A percentile compares a stretch with the other conserved stretches of the same genome.
Evolutionary conservation across 2,888 invertebrate species (phyloP).

Genomic region (Orthosia gracilis): DNA sequence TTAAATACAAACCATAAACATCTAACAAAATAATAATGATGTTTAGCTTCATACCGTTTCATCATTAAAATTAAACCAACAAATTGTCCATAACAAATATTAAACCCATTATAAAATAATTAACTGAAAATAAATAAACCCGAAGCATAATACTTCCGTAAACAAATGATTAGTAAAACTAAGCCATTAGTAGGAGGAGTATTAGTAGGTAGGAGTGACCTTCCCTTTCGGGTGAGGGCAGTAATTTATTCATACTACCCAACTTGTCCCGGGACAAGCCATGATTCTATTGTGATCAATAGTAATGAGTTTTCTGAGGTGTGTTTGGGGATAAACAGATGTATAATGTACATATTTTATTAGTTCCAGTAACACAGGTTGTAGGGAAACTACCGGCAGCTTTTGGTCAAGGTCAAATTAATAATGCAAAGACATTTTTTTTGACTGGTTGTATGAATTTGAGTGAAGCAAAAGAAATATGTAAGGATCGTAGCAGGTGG

Average conservation of each 20-base stretch:
- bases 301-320: slow-evolving; percentile 69
- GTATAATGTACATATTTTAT: slow-evolving; percentile 27
- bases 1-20: too few relatives aligned
- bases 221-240: slow-evolving; percentile 64
- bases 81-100: not conserved
- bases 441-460: too few relatives aligned
- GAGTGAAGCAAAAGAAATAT: too few relatives aligned
- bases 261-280: slow-evolving; percentile 61
- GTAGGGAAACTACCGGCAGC: not conserved
- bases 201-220: slow-evolving; percentile 67
- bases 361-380: not conserved
- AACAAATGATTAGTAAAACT: slow-evolving; percentile 62
- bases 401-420: not conserved
- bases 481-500: too few relatives aligned
- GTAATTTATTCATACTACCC: slow-evolving; percentile 76
- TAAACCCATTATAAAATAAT: slow-evolving; percentile 20
- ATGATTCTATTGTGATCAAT: slow-evolving; percentile 72
- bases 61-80: not conserved
- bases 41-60: too few relatives aligned
- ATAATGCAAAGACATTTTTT: too few relatives aligned
- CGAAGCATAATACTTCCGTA: slow-evolving; percentile 40
- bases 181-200: slow-evolving; percentile 66
- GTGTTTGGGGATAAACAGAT: slow-evolving; percentile 22
- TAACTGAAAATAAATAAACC: slow-evolving; percentile 30
- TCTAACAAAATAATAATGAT: not conserved